A percentile compares a stretch with the other conserved stretches of the same genome.
Conservation (phyloP, 2,888 invertebrate genomes). For the Perizoma flavofasciatum region DNA sequence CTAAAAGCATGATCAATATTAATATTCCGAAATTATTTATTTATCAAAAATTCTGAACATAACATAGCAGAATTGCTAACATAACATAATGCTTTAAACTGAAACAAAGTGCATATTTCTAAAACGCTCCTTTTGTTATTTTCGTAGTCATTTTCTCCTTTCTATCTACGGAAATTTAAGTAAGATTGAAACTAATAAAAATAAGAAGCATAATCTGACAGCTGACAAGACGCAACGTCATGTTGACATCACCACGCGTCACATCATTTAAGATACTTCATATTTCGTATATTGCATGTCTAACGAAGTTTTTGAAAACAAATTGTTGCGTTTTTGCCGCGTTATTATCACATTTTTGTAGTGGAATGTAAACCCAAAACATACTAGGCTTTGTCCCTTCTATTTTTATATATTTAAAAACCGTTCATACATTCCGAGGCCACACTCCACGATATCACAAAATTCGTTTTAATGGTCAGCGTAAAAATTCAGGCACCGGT, state of each 20-base stretch:
- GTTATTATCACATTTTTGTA: neutral
- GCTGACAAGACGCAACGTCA: constrained; percentile 35
- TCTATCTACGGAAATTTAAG: constrained; percentile 1
- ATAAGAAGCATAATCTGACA: constrained; percentile 34
- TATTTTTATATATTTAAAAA: constrained; percentile 27
- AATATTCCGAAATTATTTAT: too few species aligned
- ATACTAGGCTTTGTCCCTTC: neutral
- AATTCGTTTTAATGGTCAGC: constrained; percentile 35
- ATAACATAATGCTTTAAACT: too few species aligned
- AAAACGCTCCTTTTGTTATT: too few species aligned
- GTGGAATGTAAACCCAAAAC: neutral
- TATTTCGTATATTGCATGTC: constrained; percentile 1
- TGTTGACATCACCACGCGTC: constrained; percentile 24
- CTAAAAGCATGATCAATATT: constrained; percentile 47
- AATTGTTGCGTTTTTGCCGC: too few species aligned
- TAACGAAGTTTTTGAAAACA: too few species aligned
- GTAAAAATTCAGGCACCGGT: constrained; percentile 29
- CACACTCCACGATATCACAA: constrained; percentile 24
- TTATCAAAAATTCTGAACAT: too few species aligned
- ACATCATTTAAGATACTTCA: constrained; percentile 14
- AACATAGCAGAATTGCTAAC: too few species aligned
- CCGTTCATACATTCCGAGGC: constrained; percentile 27
- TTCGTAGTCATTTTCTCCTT: neutral
- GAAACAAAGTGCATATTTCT: too few species aligned
- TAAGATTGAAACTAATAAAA: constrained; percentile 28